These are phyloP conservation scores for Halictus rubicundus DNA, from an alignment of 1,140 invertebrate genomes.

Conservation along the genomic window DNA sequence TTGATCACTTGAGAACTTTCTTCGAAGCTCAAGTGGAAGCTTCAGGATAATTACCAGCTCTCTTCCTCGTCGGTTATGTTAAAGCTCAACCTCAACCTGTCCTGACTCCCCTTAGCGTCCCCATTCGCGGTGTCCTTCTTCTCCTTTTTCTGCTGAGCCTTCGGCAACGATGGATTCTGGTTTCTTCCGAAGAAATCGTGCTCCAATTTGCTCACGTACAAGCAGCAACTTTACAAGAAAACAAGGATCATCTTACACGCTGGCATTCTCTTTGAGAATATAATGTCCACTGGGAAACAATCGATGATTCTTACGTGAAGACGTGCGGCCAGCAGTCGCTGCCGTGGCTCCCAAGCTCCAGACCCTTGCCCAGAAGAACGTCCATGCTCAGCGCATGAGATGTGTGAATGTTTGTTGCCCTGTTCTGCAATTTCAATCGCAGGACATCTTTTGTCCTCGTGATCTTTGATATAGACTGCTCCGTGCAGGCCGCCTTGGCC, in stretches of 20 bases:
- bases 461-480: conserved; percentile 80
- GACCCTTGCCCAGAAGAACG: conserved; percentile 88
- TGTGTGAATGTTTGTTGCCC: conserved; percentile 87
- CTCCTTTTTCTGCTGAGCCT: conserved; percentile 76
- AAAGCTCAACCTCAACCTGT: conserved; percentile 79
- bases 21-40: background rate
- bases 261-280: background rate
- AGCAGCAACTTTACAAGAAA: conserved; percentile 83
- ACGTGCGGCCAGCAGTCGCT: conserved; percentile 96
- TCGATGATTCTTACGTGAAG: conserved; percentile 84
- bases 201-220: conserved; percentile 94
- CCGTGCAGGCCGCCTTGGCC: conserved; percentile 88
- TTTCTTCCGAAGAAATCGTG: conserved; percentile 90
- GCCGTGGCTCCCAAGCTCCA: conserved; percentile 94
- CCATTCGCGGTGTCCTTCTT: conserved; percentile 75
- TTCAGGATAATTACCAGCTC: conserved; percentile 82
- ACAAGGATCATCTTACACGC: background rate
- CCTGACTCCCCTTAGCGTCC: conserved; percentile 72
- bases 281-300: background rate
- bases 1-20: background rate
- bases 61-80: conserved; percentile 86
- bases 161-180: conserved; percentile 79
- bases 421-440: conserved; percentile 77
- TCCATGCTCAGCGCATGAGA: conserved; percentile 95
- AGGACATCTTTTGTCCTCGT: conserved; percentile 78